These are phyloP conservation scores for Petrosia ficiformis DNA, from an alignment of 37 sponge, comb jelly and placozoan species.

Conservation along the genomic window DNA sequence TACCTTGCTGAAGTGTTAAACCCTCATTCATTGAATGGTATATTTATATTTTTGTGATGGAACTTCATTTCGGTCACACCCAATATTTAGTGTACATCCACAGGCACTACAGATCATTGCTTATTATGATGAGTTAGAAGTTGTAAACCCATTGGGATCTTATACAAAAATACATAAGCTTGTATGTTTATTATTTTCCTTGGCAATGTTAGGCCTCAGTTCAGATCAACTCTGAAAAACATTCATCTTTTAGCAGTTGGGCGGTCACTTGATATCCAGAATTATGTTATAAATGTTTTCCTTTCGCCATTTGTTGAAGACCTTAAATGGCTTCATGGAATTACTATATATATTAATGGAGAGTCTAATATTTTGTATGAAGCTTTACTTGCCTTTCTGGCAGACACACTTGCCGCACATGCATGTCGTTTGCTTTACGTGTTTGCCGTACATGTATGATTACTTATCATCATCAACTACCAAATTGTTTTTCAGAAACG, in stretches of 20 bases:
- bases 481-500: background rate
- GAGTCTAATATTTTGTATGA: background rate
- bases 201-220: slow-evolving; percentile 15
- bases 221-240: slow-evolving; percentile 1
- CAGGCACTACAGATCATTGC: slow-evolving; percentile 11
- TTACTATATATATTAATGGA: background rate
- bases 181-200: slow-evolving; percentile 3
- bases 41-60: slow-evolving; percentile 17
- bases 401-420: background rate
- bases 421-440: slow-evolving; percentile 21
- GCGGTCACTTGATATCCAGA: background rate
- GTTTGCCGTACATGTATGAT: slow-evolving; percentile 13
- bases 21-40: too few species aligned
- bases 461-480: background rate
- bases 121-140: slow-evolving; percentile 33
- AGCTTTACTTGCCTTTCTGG: slow-evolving; percentile 9
- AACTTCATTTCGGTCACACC: slow-evolving; percentile 2
- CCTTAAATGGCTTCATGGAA: background rate
- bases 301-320: slow-evolving; percentile 7
- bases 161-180: slow-evolving; percentile 4
- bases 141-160: slow-evolving; percentile 12
- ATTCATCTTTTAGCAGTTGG: slow-evolving; percentile 19
- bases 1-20: too few species aligned
- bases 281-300: slow-evolving; percentile 17
- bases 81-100: background rate